Base-by-base conservation (phyloP, 2,113 vertebrate species). In the Pteronura brasiliensis region DNA sequence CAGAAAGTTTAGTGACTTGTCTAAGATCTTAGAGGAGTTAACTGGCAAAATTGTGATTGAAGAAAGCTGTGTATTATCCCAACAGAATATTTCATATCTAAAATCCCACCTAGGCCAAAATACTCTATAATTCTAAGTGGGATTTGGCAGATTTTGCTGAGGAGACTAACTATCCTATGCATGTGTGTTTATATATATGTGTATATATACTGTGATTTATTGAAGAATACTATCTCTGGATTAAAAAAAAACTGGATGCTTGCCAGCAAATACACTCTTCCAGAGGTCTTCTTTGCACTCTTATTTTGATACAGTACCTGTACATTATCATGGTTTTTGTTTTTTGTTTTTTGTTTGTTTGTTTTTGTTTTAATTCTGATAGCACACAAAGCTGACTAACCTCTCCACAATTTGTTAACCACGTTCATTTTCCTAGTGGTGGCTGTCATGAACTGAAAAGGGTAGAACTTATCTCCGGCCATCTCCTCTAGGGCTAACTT, bases 391-490 rank as follows among this genome's bases (percentile, higher is more conserved):
- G 31, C 9, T 27, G 6, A 83, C 25, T 97, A 29, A 6, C 0
- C 85, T 97, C 95, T 97, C 72, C 77, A 94, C 7, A 76, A 95
- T 92, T n/a, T 65, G 6, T 82, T 88, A 90, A 36, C 96, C 76
- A 92, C 89, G 85, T 83, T 90, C 82, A 47, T 39, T 86, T 95
- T 98, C 96, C 90, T 96, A 96, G 91, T 13, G 31, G 5, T 71
- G 71, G 42, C 96, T 97, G 67, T 96, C 87, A 96, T 63, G 92
- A 76, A 93, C 76, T 7, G 76, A 14, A 80, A 93, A 90, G 87
- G 65, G 18, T 69, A 36, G 63, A 98, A 98, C 98, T 95, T 65
- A 87, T 84, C 31, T 84, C 55, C 96, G 31, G 80, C 21, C 92
- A 31, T 96, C 86, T 77, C n/a, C 36, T 96, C 29, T 34, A 97